Conservation (phyloP, 1,140 invertebrate genomes). For the Bombyx mori region ASM3026992v2 NC_085131.1:6992001-6992500, state of each 20-base stretch:
- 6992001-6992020: slow-evolving; percentile 53
- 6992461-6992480: slow-evolving; percentile 69
- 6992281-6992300: slow-evolving; percentile 30
- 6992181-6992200: slow-evolving; percentile 65
- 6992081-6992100: slow-evolving; percentile 38
- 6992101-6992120: slow-evolving; percentile 51
- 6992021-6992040: slow-evolving; percentile 57
- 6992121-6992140: slow-evolving; percentile 52
- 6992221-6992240: slow-evolving; percentile 74
- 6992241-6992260: slow-evolving; percentile 76
- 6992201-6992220: slow-evolving; percentile 76
- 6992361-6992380: slow-evolving; percentile 7
- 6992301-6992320: neutral
- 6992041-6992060: slow-evolving; percentile 49
- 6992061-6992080: slow-evolving; percentile 49
- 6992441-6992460: slow-evolving; percentile 76
- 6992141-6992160: slow-evolving; percentile 29
- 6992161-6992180: slow-evolving; percentile 50
- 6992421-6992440: slow-evolving; percentile 70
- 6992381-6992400: slow-evolving; percentile 54
- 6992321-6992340: neutral
- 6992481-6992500: slow-evolving; percentile 35
- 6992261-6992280: slow-evolving; percentile 75
- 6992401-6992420: slow-evolving; percentile 59
- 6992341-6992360: slow-evolving; percentile 1